A percentile compares a stretch with the other conserved stretches of the same genome.
Conservation (phyloP, 1,140 invertebrate genomes). For the Temnothorax curvispinosus region DNA sequence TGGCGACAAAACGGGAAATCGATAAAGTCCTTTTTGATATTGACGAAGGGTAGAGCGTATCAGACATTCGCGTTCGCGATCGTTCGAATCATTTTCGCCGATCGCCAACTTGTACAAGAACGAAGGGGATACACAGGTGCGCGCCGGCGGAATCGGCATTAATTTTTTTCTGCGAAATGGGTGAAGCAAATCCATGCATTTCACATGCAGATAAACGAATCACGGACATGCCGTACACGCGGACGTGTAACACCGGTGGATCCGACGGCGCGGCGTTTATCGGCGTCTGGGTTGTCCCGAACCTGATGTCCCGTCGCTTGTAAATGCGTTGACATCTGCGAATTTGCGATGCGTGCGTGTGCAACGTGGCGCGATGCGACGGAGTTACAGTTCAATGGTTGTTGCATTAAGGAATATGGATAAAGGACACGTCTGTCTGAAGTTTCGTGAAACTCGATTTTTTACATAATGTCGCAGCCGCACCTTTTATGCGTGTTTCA, state of each 20-base stretch:
- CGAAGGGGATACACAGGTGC: neutral
- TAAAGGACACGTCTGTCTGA: neutral
- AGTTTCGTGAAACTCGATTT: slow-evolving; percentile 5
- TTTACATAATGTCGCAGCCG: slow-evolving; percentile 22
- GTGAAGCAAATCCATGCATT: slow-evolving; percentile 20
- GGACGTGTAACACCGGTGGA: slow-evolving; percentile 33
- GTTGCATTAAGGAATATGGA: neutral
- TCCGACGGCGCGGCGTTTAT: neutral
- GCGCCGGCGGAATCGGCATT: neutral
- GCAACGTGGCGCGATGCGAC: neutral
- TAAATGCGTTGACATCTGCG: slow-evolving; percentile 29
- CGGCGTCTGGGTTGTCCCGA: neutral
- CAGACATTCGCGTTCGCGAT: neutral
- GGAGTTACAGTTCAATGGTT: neutral
- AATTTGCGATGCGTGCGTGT: neutral
- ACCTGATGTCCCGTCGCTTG: neutral
- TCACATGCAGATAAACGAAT: slow-evolving; percentile 14
- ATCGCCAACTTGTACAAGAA: neutral
- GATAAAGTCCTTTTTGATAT: slow-evolving; percentile 42
- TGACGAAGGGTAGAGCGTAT: neutral
- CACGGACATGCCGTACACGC: neutral
- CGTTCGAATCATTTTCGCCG: slow-evolving; percentile 28
- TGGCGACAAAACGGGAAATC: neutral
- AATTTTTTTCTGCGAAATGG: neutral
- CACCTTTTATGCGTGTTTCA: slow-evolving; percentile 6